Percentiles rank a stretch among this genome's conserved stretches.
These are phyloP conservation scores for Chironomus tepperi DNA, from an alignment of 1,140 invertebrate genomes.

Conservation along the genomic window DNA sequence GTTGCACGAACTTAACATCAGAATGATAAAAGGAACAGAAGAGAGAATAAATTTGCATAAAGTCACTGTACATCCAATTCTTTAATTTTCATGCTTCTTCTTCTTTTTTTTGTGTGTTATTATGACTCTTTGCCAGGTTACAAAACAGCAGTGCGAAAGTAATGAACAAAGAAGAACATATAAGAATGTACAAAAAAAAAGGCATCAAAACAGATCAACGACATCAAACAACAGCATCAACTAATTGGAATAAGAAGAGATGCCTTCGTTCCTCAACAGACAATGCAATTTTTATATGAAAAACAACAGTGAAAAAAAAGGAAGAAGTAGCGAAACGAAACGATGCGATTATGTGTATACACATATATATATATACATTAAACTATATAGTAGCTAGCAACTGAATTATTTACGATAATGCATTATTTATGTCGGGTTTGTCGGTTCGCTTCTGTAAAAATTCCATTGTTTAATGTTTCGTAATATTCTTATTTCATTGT, in stretches of 20 bases:
- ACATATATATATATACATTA: neutral
- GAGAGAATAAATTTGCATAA: neutral
- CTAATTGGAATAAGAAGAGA: constrained; percentile 1
- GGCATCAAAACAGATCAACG: constrained; percentile 5
- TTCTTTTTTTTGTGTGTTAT: neutral
- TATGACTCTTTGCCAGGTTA: neutral
- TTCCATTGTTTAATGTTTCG: constrained; percentile 13
- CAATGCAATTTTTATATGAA: too few relatives aligned
- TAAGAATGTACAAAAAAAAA: neutral
- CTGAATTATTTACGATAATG: constrained; percentile 14
- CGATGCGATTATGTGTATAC: neutral
- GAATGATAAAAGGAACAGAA: neutral
- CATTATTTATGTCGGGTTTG: constrained; percentile 12
- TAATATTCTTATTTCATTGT: constrained; percentile 2
- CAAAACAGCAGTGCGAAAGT: neutral
- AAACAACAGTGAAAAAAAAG: neutral
- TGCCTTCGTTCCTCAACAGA: too few relatives aligned
- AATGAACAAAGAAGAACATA: constrained; percentile 1
- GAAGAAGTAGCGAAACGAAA: neutral
- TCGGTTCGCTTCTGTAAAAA: constrained; percentile 4
- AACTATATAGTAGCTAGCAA: constrained; percentile 13
- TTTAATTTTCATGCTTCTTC: neutral
- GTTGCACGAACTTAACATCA: constrained; percentile 1
- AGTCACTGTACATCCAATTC: neutral
- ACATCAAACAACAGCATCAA: constrained; percentile 12